Conservation (phyloP, 2,113 vertebrate genomes). For the Heptranchias perlo region DNA sequence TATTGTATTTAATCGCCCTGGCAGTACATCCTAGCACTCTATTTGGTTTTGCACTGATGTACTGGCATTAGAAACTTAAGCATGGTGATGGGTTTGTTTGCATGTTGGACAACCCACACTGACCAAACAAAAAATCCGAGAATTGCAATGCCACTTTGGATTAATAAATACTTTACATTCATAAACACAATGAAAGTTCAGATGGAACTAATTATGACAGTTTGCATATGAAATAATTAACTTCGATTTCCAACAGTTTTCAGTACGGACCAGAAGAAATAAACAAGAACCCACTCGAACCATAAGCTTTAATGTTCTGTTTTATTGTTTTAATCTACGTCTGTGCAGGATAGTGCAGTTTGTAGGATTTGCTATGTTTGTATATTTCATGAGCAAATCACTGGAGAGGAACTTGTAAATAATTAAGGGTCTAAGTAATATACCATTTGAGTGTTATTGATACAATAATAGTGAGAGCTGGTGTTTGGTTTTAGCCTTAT, state of each 20-base stretch:
- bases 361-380: neutral
- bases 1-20: neutral
- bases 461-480: neutral
- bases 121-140: neutral
- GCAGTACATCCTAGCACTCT: neutral
- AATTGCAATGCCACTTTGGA: neutral
- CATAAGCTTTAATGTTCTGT: neutral
- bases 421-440: conserved; percentile 16
- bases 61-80: neutral
- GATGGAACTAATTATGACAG: neutral
- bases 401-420: conserved; percentile 21
- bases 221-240: neutral
- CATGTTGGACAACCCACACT: neutral
- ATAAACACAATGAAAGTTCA: neutral
- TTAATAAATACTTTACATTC: neutral
- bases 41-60: neutral
- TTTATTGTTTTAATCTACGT: conserved; percentile 1
- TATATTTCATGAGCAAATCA: neutral
- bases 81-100: neutral
- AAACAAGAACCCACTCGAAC: neutral
- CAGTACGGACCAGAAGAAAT: neutral
- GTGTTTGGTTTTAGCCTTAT: conserved; percentile 25
- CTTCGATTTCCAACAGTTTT: neutral
- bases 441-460: conserved; percentile 22
- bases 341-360: neutral